Conservation (phyloP, 2,113 vertebrate genomes). For the Coturnix japonica region DNA sequence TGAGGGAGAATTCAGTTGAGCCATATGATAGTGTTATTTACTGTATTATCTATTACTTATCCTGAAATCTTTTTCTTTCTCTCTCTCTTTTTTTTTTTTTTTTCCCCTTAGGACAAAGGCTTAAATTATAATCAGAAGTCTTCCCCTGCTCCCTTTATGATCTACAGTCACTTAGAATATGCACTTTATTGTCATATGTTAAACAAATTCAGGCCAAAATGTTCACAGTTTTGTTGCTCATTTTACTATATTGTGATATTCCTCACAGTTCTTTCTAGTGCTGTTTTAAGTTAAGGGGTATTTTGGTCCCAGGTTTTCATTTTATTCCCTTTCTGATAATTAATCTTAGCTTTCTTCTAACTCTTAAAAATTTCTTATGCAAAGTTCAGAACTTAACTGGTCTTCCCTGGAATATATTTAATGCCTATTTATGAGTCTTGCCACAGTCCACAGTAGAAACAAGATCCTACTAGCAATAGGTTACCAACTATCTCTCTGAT, state of each 20-base stretch:
- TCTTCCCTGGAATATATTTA: neutral
- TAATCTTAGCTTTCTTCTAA: neutral
- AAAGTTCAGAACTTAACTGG: neutral
- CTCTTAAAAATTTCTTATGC: neutral
- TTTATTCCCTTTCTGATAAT: neutral
- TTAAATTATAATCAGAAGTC: neutral
- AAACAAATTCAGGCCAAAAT: neutral
- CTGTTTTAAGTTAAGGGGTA: neutral
- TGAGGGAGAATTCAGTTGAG: neutral
- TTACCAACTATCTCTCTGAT: neutral
- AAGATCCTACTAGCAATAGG: neutral
- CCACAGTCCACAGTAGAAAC: neutral
- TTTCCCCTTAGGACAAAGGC: neutral
- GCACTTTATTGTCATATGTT: neutral
- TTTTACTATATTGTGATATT: neutral
- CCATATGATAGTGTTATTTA: neutral
- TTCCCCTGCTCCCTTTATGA: neutral
- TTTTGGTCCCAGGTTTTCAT: neutral
- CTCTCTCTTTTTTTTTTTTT: neutral
- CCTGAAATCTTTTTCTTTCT: neutral
- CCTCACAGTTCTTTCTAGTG: neutral
- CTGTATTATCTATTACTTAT: neutral
- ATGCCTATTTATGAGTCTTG: neutral
- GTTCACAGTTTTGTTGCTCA: neutral
- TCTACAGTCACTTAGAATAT: neutral